Evolutionary conservation across 2,797 vertebrate genomes (phyloP).

Genomic region (Heliangelus exortis): DNA sequence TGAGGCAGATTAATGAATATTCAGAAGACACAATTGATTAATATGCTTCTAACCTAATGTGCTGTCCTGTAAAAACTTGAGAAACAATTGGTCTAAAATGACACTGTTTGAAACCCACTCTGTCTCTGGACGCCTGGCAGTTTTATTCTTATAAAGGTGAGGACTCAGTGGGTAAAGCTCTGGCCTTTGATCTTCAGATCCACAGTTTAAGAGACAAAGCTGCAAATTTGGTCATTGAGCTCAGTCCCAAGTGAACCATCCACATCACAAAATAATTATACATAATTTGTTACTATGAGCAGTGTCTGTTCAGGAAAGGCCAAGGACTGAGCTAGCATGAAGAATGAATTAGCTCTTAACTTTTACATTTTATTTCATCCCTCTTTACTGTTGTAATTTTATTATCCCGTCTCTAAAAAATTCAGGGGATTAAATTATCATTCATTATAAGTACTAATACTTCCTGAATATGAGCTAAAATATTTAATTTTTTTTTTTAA

Average conservation of each 20-base stretch:
- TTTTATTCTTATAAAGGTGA: constrained; percentile 59
- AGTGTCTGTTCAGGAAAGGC: constrained; percentile 66
- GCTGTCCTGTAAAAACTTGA: constrained; percentile 59
- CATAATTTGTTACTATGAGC: constrained; percentile 61
- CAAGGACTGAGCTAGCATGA: constrained; percentile 60
- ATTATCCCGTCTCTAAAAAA: constrained; percentile 62
- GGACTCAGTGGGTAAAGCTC: constrained; percentile 29
- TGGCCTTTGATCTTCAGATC: constrained; percentile 43
- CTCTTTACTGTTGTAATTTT: constrained; percentile 66
- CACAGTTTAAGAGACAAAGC: constrained; percentile 46
- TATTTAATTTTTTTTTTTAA: constrained; percentile 23
- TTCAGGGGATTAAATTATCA: constrained; percentile 50
- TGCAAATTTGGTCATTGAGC: constrained; percentile 46
- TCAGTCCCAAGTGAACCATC: constrained; percentile 38
- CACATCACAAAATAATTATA: constrained; percentile 52
- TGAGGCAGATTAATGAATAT: constrained; percentile 43
- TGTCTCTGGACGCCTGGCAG: constrained; percentile 40
- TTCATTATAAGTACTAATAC: constrained; percentile 40
- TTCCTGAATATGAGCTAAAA: constrained; percentile 49
- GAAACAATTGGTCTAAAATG: constrained; percentile 63
- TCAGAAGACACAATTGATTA: constrained; percentile 50
- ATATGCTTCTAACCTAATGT: constrained; percentile 59
- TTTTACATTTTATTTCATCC: constrained; percentile 70
- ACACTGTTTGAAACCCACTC: constrained; percentile 23
- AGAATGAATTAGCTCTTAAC: constrained; percentile 68